Base-by-base conservation (phyloP, 2,113 vertebrate species). In the Halichoerus grypus region DNA sequence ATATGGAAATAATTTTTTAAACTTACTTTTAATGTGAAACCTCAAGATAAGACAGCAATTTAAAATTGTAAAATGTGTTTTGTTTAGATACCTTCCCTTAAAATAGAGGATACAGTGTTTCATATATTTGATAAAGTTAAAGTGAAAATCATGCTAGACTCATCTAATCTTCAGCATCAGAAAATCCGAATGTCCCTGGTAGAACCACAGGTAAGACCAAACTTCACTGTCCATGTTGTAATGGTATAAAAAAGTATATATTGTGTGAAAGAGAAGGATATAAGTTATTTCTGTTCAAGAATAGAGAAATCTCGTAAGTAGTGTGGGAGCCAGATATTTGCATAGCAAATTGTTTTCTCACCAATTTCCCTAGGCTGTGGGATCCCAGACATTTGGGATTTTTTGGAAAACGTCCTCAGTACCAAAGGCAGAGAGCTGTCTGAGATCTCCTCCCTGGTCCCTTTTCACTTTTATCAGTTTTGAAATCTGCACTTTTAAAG, bases 141-240 rank as follows among this genome's bases (percentile, higher is more conserved):
- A 98, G 99, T 99, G 90, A 99, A 99, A 95, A 98, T 99, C 97
- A 99, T 98, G 94, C 98, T 99, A 86, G 99, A 99, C 80, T 99
- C 99, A 86, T 99, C 99, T 82, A 99, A 99, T 94, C 98, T 99
- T 95, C 99, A 99, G 82, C 99, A 99, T 97, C 99, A 99, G 99
- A 99, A 99, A 99, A 99, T 99, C 97, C 99, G 99, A 84, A 99
- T 99, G 99, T 98, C 99, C 4, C 98, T 99, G 61, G 98, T 99
- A 10, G 99, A 99, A 69, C 99, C 99, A 0, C 98, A 99, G 99
- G 99, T 99, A 98, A 99, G 99, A 88, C 28, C 22, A 42, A 24
- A 59, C 39, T 91, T 80, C 0, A 15, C n/a, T 87, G 39, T 82
- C 57, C n/a, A 1, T 12, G 9, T 57, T 57, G n/a, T 39, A 2